A percentile compares a stretch with the other conserved stretches of the same genome.
These are phyloP conservation scores for Sarcoramphus papa DNA, from an alignment of 2,797 vertebrate genomes.

Conservation along the genomic window DNA sequence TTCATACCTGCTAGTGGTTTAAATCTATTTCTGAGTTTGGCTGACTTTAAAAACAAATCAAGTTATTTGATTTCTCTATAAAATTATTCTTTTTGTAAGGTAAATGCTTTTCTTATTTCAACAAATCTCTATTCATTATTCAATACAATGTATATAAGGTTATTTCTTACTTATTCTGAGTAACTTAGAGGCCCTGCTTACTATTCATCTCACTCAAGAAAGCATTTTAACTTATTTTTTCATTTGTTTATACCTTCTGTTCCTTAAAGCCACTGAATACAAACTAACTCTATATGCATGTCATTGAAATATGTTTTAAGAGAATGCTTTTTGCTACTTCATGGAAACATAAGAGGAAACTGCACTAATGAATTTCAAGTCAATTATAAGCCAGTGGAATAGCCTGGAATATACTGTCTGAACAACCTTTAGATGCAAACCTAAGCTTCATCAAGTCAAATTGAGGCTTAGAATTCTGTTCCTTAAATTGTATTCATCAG, in stretches of 20 bases:
- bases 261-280: constrained; percentile 57
- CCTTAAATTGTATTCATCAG: constrained; percentile 16
- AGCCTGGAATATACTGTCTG: neutral
- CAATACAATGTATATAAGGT: neutral
- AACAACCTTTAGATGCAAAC: neutral
- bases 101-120: neutral
- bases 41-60: constrained; percentile 21
- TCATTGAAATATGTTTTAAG: constrained; percentile 33
- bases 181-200: constrained; percentile 25
- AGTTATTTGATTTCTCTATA: neutral
- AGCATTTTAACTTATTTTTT: constrained; percentile 43
- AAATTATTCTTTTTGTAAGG: neutral
- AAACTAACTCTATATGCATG: constrained; percentile 65
- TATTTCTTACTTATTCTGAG: constrained; percentile 9
- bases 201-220: constrained; percentile 23
- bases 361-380: neutral
- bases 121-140: neutral
- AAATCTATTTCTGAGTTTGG: constrained; percentile 55
- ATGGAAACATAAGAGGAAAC: constrained; percentile 25
- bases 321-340: constrained; percentile 34
- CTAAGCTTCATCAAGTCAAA: neutral
- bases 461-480: neutral
- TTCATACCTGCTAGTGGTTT: neutral
- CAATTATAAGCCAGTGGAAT: neutral
- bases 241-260: constrained; percentile 37